These are phyloP conservation scores for Heliconius sara DNA, from an alignment of 2,888 invertebrate genomes.

Conservation along the genomic window DNA sequence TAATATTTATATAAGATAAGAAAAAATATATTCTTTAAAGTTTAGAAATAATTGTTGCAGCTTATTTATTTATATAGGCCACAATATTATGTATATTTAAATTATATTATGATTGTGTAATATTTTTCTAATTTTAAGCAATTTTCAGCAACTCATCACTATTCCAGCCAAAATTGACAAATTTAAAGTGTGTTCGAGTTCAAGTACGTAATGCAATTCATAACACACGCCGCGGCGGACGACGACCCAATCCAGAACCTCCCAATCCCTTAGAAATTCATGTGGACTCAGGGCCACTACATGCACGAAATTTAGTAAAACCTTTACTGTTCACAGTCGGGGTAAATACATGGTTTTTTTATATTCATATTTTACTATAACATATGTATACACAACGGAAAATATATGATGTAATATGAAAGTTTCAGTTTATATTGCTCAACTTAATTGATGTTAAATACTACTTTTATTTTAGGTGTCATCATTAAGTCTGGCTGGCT, in stretches of 20 bases:
- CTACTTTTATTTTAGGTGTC: conserved; percentile 80
- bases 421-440: not conserved
- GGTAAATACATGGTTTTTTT: conserved; percentile 71
- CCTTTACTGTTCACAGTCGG: conserved; percentile 86
- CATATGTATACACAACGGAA: not conserved
- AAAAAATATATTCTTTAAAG: no score
- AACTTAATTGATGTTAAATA: not conserved
- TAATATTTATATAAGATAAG: no score
- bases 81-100: not conserved
- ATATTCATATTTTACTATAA: not conserved
- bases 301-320: conserved; percentile 80
- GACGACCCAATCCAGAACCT: conserved; percentile 59
- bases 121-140: not conserved
- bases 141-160: conserved; percentile 54
- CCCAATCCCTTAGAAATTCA: conserved; percentile 73
- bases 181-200: conserved; percentile 53
- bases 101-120: not conserved
- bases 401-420: not conserved
- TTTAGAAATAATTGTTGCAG: not conserved
- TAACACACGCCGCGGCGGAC: conserved; percentile 60
- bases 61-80: not conserved
- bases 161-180: conserved; percentile 47
- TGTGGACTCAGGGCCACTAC: conserved; percentile 73
- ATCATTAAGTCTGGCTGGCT: conserved; percentile 88
- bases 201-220: conserved; percentile 71